A percentile compares a stretch with the other conserved stretches of the same genome.
Conservation (phyloP, 2,113 vertebrate species). For the Hypocryptadius cinnamomeus region DNA sequence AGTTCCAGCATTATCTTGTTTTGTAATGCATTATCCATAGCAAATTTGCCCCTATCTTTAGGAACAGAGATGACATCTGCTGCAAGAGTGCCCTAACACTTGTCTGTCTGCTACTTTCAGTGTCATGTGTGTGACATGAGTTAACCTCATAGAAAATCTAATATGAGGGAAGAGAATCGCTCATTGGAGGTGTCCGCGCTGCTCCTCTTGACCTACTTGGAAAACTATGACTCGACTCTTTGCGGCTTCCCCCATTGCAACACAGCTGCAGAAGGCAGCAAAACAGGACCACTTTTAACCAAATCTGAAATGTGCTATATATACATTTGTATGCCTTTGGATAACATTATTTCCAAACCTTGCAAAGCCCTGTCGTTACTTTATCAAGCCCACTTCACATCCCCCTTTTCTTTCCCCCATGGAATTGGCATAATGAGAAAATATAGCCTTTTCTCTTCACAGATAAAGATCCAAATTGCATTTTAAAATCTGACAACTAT, state of each 20-base stretch:
- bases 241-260: neutral
- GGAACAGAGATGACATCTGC: conserved; percentile 60
- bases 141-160: conserved; percentile 58
- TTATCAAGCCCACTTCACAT: neutral
- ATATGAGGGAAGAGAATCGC: conserved; percentile 5
- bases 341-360: neutral
- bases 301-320: neutral
- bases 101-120: conserved; percentile 60
- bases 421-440: neutral
- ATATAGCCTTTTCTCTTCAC: neutral
- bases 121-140: conserved; percentile 60
- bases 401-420: neutral
- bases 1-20: conserved; percentile 26
- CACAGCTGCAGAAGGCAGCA: conserved; percentile 10
- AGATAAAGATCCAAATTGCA: conserved; percentile 37
- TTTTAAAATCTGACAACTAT: conserved; percentile 48
- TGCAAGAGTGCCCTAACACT: conserved; percentile 48
- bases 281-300: neutral
- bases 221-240: conserved; percentile 38
- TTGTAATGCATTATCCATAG: conserved; percentile 35
- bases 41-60: conserved; percentile 63
- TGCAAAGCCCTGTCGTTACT: neutral
- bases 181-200: neutral
- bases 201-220: conserved; percentile 64
- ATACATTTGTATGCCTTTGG: neutral